A percentile compares a stretch with the other conserved stretches of the same genome.
Evolutionary conservation across 2,113 vertebrate genomes (phyloP).

Genomic region (Platichthys flesus): DNA sequence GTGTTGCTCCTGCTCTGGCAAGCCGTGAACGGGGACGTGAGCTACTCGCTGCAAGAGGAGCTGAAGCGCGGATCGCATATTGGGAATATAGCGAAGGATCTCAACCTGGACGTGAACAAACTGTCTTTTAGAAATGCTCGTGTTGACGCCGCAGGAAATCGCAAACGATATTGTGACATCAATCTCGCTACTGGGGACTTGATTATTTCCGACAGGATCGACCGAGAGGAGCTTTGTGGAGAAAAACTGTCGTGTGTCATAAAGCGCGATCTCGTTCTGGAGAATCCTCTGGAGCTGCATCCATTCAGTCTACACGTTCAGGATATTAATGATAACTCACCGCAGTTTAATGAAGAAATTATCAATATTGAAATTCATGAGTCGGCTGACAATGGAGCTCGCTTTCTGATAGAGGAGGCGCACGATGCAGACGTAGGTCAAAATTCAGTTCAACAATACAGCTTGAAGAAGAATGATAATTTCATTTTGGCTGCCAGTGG

Average conservation of each 20-base stretch:
- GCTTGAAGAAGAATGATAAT: conserved; percentile 68
- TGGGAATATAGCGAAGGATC: conserved; percentile 82
- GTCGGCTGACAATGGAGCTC: conserved; percentile 51
- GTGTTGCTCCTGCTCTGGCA: conserved; percentile 7
- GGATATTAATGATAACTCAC: conserved; percentile 85
- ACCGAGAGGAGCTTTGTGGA: conserved; percentile 82
- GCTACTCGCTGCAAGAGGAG: conserved; percentile 82
- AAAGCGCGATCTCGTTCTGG: conserved; percentile 79
- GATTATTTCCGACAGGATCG: conserved; percentile 77
- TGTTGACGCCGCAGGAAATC: conserved; percentile 52
- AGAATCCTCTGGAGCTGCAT: conserved; percentile 74
- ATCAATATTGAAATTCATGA: conserved; percentile 78
- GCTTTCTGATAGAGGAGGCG: conserved; percentile 78
- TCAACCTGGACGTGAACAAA: conserved; percentile 68
- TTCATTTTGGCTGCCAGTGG: conserved; percentile 71
- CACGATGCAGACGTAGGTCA: conserved; percentile 79
- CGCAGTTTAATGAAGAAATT: conserved; percentile 63
- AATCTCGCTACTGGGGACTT: conserved; percentile 76
- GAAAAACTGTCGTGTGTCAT: conserved; percentile 70
- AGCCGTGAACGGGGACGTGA: conserved; percentile 65
- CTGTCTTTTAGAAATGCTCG: conserved; percentile 69
- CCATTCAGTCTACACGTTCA: conserved; percentile 73
- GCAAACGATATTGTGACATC: conserved; percentile 77
- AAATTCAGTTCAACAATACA: conserved; percentile 79
- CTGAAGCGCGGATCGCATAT: conserved; percentile 79